These are phyloP conservation scores for Gavia stellata DNA, from an alignment of 2,113 vertebrate species.

Conservation along the genomic window DNA sequence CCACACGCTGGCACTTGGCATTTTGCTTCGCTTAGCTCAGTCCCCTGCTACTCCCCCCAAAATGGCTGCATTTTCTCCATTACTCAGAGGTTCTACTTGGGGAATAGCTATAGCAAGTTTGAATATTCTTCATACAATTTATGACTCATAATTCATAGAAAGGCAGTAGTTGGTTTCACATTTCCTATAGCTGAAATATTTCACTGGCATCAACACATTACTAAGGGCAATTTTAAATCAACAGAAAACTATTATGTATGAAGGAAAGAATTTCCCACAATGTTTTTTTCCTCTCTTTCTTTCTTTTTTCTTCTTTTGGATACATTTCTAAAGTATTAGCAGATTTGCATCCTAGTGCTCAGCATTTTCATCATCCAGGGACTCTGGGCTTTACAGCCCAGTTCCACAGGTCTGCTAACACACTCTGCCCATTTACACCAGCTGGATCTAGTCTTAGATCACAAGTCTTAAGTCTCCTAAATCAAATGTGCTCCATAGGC, in stretches of 20 bases:
- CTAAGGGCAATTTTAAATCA: slow-evolving; percentile 52
- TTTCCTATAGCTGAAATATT: slow-evolving; percentile 38
- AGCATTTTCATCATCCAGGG: not conserved
- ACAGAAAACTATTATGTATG: slow-evolving; percentile 55
- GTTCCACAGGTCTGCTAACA: not conserved
- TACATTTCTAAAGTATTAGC: slow-evolving; percentile 47
- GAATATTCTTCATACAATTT: slow-evolving; percentile 17
- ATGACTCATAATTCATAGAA: slow-evolving; percentile 49
- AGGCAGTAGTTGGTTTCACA: slow-evolving; percentile 25
- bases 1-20: not conserved
- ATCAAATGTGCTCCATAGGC: not conserved
- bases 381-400: not conserved
- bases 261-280: slow-evolving; percentile 67
- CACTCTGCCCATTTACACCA: not conserved
- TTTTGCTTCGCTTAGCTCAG: not conserved
- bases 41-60: not conserved
- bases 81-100: not conserved
- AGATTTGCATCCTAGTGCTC: not conserved
- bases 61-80: slow-evolving; percentile 9
- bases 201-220: slow-evolving; percentile 28
- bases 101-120: not conserved
- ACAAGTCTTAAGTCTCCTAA: not conserved
- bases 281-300: not conserved
- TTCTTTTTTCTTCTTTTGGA: slow-evolving; percentile 4
- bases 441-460: not conserved